Percentiles rank a stretch among this genome's conserved stretches.
Evolutionary conservation across 2,888 invertebrate genomes (phyloP).

Genomic region (Lasiommata megera): DNA sequence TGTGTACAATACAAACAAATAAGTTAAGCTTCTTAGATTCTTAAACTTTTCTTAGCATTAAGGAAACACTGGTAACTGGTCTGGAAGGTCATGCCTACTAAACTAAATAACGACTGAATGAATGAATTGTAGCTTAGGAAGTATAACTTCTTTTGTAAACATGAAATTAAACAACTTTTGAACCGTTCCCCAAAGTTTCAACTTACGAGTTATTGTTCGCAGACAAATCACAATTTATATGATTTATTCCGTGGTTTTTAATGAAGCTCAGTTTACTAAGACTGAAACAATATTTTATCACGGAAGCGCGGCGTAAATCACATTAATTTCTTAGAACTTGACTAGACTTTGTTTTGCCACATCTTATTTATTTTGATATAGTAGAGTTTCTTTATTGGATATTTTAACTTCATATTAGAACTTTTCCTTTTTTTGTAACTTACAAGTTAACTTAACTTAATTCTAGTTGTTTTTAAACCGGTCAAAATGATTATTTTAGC

Average conservation of each 20-base stretch:
- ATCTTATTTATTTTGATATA: neutral
- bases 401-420: neutral
- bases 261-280: constrained; percentile 11
- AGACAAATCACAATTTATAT: constrained; percentile 1
- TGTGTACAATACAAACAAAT: too few species aligned
- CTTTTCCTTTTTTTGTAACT: too few species aligned
- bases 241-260: constrained; percentile 7
- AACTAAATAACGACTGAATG: too few species aligned
- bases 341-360: neutral
- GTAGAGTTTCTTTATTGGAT: neutral
- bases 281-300: constrained; percentile 1
- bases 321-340: neutral
- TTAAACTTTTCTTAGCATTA: too few species aligned
- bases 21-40: too few species aligned
- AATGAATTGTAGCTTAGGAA: neutral
- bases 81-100: too few species aligned
- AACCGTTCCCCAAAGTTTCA: neutral
- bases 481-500: too few species aligned
- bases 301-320: neutral
- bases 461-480: too few species aligned
- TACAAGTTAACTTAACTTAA: too few species aligned
- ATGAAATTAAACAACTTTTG: neutral
- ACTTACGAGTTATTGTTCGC: neutral
- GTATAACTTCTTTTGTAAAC: too few species aligned
- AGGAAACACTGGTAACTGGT: too few species aligned